Base-by-base conservation (phyloP, 2,113 vertebrate species). In the Plecotus auritus region DNA sequence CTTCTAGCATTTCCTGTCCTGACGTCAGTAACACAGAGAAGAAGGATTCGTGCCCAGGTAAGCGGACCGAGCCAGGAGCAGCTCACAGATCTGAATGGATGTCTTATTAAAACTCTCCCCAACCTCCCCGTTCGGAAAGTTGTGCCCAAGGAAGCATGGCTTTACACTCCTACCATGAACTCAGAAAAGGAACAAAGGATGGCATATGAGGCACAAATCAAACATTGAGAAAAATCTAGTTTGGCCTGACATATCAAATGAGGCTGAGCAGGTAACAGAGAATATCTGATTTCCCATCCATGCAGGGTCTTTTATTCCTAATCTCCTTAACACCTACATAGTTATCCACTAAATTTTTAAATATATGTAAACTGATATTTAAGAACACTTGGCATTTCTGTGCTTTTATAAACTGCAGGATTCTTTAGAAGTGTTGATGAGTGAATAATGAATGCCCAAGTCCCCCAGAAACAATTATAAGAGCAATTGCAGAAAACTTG, bases 21-120 rank as follows among this genome's bases (percentile, higher is more conserved):
- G 49, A 69, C 0, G 0, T n/a, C 69, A 42, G 9, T 5, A 5
- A 40, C 0, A 4, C 42, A 32, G 47, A 14, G 9, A 5, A 54
- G 28, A 88, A 56, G 32, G 45, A 11, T 40, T 5, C 0, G 0
- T 59, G 45, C 35, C 78, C 30, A 1, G 8, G 14, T 37, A 3
- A 13, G 18, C 30, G 37, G 9, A 51, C 14, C 4, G 23, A 4
- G 0, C n/a, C 10, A 5, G 1, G 30, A n/a, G 30, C n/a, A 22
- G 35, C 42, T 70, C 28, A 13, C 0, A 13, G 61, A 56, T 30
- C 35, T 88, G 83, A 88, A 78, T 20, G 1, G 5, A 30, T 40
- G 28, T 45, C 84, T 85, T 88, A 80, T 73, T 74, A 37, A 80
- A 74, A 88, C 45, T 85, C 12, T 78, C 42, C 51, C 70, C 37